Percentiles rank a stretch among this genome's conserved stretches.
These are phyloP conservation scores for Cantharis flavilabris DNA, from an alignment of 2,888 invertebrate species.

Conservation along the genomic window DNA sequence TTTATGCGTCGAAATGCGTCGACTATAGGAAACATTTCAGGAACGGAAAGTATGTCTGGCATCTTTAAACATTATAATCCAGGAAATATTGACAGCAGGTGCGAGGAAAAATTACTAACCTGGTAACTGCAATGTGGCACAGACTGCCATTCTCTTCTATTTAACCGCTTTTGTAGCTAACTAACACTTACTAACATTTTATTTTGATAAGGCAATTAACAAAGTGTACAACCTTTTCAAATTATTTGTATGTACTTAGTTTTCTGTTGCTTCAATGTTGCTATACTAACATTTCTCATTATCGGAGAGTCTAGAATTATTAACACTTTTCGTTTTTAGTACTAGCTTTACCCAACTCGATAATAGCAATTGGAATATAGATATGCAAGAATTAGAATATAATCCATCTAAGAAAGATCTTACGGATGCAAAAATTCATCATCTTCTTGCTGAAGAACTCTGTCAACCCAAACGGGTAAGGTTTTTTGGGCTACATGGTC, in stretches of 20 bases:
- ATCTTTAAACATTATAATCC: conserved; percentile 88
- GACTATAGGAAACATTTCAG: conserved; percentile 84
- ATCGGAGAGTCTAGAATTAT: neutral
- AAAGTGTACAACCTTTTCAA: neutral
- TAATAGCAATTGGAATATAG: conserved; percentile 86
- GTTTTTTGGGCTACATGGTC: conserved; percentile 25
- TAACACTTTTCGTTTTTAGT: conserved; percentile 56
- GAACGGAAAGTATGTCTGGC: conserved; percentile 89
- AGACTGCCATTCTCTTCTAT: conserved; percentile 35
- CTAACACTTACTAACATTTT: neutral
- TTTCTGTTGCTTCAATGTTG: neutral
- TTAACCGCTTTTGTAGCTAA: conserved; percentile 5
- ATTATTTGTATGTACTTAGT: neutral
- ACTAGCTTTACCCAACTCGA: conserved; percentile 86
- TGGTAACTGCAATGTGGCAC: conserved; percentile 60
- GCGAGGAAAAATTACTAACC: conserved; percentile 60
- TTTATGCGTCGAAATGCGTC: conserved; percentile 87
- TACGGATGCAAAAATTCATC: conserved; percentile 93
- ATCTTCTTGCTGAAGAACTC: conserved; percentile 85
- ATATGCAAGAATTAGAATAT: conserved; percentile 91
- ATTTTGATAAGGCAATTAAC: neutral
- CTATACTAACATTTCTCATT: neutral
- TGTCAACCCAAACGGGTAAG: conserved; percentile 86
- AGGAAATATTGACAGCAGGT: conserved; percentile 85
- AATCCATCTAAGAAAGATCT: conserved; percentile 90